Percentiles rank a stretch among this genome's conserved stretches.
Conservation (phyloP, 2,797 vertebrate species). For the Ciconia nigra region DNA sequence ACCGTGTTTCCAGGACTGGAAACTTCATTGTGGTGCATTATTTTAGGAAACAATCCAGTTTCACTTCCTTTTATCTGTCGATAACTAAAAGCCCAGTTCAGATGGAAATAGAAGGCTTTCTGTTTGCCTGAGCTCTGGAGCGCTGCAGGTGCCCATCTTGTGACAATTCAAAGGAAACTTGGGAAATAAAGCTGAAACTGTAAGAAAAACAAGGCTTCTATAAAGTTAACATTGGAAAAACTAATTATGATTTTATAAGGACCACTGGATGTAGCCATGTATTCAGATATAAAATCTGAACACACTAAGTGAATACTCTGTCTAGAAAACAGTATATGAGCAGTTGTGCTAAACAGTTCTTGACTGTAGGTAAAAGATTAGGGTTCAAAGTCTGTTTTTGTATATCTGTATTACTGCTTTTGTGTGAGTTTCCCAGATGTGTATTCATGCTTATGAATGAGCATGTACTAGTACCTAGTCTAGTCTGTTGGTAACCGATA, state of each 20-base stretch:
- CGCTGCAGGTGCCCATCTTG: background rate
- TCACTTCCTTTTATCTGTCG: background rate
- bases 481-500: background rate
- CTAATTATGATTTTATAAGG: background rate
- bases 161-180: background rate
- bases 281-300: background rate
- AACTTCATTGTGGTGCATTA: background rate
- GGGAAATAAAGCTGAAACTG: background rate
- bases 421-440: background rate
- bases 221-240: background rate
- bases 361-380: background rate
- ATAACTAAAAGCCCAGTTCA: background rate
- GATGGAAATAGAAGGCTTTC: background rate
- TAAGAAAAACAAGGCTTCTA: background rate
- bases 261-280: background rate
- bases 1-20: background rate
- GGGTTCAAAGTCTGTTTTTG: background rate
- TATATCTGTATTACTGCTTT: background rate
- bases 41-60: background rate
- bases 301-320: background rate
- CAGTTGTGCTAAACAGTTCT: background rate
- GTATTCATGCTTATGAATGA: background rate
- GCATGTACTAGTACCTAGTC: background rate
- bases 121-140: background rate
- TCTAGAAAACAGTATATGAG: background rate